phyloP scores from a whole-genome alignment of 2,888 invertebrate genomes.

The Lasioglossum leucozonium region DNA sequence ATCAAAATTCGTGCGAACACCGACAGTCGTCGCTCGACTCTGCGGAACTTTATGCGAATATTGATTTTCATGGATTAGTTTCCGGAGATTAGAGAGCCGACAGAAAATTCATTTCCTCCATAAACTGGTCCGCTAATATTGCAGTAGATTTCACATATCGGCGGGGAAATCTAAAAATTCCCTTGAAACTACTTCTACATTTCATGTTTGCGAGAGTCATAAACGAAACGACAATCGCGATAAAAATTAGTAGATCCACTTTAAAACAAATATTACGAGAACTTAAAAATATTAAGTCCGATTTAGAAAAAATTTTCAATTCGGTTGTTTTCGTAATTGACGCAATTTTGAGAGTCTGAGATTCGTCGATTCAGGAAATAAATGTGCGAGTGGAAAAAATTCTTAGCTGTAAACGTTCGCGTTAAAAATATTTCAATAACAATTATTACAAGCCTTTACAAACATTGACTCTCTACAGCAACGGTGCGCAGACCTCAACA shows the following conservation, averaged over 20 bases:
- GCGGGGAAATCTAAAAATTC: not conserved
- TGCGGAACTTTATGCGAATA: not conserved
- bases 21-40: not conserved
- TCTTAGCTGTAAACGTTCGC: not conserved
- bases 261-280: not conserved
- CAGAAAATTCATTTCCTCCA: slow-evolving; percentile 6
- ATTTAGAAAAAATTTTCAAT: not conserved
- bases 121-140: not conserved
- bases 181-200: not conserved
- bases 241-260: not conserved
- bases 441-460: not conserved
- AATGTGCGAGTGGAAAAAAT: not conserved
- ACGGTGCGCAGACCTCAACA: no score
- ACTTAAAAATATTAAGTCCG: not conserved
- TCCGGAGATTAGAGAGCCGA: slow-evolving; percentile 6
- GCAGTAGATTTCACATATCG: not conserved
- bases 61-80: slow-evolving; percentile 2
- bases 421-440: no score
- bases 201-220: not conserved
- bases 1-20: not conserved
- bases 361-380: not conserved
- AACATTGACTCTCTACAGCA: not conserved
- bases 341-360: not conserved
- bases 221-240: not conserved
- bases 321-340: not conserved